These are phyloP conservation scores for Asobara japonica DNA, from an alignment of 1,140 invertebrate genomes.

Conservation along the genomic window DNA sequence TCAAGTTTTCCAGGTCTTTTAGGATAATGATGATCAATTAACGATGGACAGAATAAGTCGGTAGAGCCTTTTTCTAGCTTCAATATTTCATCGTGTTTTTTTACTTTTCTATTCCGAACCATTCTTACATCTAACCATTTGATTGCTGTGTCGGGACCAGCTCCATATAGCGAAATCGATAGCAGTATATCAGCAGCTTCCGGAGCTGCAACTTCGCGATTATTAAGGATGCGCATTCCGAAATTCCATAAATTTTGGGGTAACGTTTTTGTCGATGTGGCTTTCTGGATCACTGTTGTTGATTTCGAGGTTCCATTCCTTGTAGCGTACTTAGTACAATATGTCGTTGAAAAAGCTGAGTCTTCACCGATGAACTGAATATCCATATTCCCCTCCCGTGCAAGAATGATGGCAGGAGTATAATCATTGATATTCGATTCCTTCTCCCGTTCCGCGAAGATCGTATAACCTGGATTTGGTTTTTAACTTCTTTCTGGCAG, in stretches of 20 bases:
- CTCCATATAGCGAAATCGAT: conserved; percentile 49
- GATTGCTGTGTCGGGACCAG: conserved; percentile 52
- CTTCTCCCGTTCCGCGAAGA: conserved; percentile 40
- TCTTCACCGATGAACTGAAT: too few relatives aligned
- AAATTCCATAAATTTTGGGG: too few relatives aligned
- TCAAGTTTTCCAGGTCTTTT: conserved; percentile 38
- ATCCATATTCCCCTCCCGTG: too few relatives aligned
- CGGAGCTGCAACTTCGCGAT: conserved; percentile 51
- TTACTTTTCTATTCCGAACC: conserved; percentile 45
- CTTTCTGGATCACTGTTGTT: too few relatives aligned
- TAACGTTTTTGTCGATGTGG: too few relatives aligned
- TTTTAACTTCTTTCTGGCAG: too few relatives aligned
- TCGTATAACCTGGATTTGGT: conserved; percentile 46
- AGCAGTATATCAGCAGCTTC: conserved; percentile 53
- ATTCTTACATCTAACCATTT: conserved; percentile 53
- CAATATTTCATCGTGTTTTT: conserved; percentile 44
- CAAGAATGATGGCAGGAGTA: too few relatives aligned
- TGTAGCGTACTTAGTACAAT: too few relatives aligned
- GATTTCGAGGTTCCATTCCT: too few relatives aligned
- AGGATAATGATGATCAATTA: conserved; percentile 46
- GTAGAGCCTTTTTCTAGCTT: conserved; percentile 37
- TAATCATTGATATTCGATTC: conserved; percentile 39
- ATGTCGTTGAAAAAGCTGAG: too few relatives aligned
- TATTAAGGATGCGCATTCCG: conserved; percentile 32
- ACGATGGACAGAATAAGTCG: conserved; percentile 45